These are phyloP conservation scores for Takifugu ocellatus DNA, from an alignment of 2,797 vertebrate species.

Conservation along the genomic window DNA sequence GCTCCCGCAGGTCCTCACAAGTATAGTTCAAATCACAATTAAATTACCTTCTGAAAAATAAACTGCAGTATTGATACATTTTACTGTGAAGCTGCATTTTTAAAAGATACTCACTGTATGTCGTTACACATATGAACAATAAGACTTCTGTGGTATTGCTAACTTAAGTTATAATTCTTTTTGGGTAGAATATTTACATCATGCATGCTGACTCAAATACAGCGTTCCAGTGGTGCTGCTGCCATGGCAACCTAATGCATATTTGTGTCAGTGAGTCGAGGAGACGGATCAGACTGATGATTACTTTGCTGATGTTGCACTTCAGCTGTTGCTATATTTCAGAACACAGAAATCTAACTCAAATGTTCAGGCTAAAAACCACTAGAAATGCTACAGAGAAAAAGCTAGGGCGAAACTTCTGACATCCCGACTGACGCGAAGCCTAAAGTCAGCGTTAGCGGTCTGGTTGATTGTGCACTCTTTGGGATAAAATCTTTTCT, in stretches of 20 bases:
- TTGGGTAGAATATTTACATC: constrained; percentile 56
- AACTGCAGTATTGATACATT: constrained; percentile 25
- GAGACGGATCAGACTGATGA: neutral
- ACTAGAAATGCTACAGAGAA: neutral
- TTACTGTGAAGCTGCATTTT: constrained; percentile 35
- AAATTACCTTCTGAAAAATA: constrained; percentile 2
- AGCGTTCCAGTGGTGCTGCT: neutral
- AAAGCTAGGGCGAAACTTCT: neutral
- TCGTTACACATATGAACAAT: constrained; percentile 32
- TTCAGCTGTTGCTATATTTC: neutral
- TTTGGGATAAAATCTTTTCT: neutral
- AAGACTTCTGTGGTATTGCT: constrained; percentile 35
- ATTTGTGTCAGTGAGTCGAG: neutral
- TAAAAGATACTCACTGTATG: constrained; percentile 37
- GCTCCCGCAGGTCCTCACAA: too few species aligned
- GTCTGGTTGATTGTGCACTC: neutral
- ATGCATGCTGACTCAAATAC: constrained; percentile 12
- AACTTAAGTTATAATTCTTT: constrained; percentile 24
- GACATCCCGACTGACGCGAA: constrained; percentile 7
- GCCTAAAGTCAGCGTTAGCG: constrained; percentile 1
- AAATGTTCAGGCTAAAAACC: neutral
- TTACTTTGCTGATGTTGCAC: neutral
- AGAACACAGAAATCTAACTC: neutral
- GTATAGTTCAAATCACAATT: neutral
- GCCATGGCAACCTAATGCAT: constrained; percentile 3